Percentiles rank a stretch among this genome's conserved stretches.
phyloP scores from a whole-genome alignment of 2,797 vertebrate species.

The Lophotriccus pileatus region DNA sequence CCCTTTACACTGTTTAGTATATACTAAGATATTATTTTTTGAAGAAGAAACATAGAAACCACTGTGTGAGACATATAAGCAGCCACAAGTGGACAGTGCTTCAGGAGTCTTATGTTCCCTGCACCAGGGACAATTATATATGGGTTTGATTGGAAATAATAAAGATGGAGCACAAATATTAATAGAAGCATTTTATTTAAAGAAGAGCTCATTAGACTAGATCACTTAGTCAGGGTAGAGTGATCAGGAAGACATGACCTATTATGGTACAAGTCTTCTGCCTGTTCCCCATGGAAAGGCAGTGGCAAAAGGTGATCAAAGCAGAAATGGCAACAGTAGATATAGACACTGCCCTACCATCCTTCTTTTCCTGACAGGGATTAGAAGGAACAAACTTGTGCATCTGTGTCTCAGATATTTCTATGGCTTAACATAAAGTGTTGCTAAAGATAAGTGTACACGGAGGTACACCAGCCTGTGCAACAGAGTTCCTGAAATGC shows the following conservation, averaged over 20 bases:
- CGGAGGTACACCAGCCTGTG: neutral
- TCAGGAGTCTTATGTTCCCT: neutral
- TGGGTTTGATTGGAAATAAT: neutral
- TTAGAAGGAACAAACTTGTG: neutral
- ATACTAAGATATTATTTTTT: neutral
- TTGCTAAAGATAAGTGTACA: neutral
- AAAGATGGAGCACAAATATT: neutral
- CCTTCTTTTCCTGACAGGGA: neutral
- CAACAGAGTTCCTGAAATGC: neutral
- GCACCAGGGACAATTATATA: neutral
- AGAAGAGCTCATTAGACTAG: neutral
- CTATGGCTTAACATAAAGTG: neutral
- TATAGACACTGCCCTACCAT: neutral
- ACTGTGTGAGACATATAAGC: neutral
- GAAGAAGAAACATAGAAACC: neutral
- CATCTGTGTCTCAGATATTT: neutral
- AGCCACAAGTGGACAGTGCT: neutral
- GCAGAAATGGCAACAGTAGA: neutral
- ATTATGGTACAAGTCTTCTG: neutral
- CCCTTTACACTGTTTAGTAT: neutral
- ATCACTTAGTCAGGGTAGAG: neutral
- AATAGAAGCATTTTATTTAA: neutral
- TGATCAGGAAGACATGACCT: fast-evolving
- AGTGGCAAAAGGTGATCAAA: neutral
- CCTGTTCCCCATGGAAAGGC: neutral